Evolutionary conservation across 2,888 invertebrate species (phyloP).

Genomic region (Alitta virens): DNA sequence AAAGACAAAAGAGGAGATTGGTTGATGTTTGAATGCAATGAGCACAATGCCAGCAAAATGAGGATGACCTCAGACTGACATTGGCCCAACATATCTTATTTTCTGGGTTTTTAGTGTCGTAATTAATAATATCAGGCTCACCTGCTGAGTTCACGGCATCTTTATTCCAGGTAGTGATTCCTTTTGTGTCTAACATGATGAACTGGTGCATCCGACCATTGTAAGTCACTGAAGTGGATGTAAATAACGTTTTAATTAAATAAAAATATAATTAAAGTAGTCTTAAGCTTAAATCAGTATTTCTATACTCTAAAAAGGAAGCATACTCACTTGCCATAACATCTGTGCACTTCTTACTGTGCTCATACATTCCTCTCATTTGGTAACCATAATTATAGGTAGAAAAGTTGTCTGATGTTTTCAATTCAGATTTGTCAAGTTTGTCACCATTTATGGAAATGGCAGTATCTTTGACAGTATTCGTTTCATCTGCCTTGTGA

Average conservation of each 20-base stretch:
- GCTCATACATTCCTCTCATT: slow-evolving; percentile 43
- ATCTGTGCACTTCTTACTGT: slow-evolving; percentile 43
- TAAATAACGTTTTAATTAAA: too few species aligned
- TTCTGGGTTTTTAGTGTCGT: too few species aligned
- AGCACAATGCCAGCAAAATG: too few species aligned
- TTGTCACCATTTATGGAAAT: too few species aligned
- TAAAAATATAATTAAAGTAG: too few species aligned
- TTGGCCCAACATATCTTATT: too few species aligned
- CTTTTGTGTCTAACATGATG: slow-evolving; percentile 52
- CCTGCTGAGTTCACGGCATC: slow-evolving; percentile 35
- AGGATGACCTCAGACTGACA: too few species aligned
- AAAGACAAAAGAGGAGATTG: slow-evolving; percentile 23
- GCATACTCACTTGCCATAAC: slow-evolving; percentile 48
- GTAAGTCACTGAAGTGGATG: slow-evolving; percentile 13
- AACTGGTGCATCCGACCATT: slow-evolving; percentile 49
- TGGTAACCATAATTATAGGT: slow-evolving; percentile 45
- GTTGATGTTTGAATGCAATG: too few species aligned
- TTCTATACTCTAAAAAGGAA: neutral
- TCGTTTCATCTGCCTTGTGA: too few species aligned
- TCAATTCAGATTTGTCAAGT: too few species aligned
- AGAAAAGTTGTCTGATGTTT: slow-evolving; percentile 37
- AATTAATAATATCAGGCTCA: slow-evolving; percentile 18
- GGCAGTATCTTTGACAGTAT: too few species aligned
- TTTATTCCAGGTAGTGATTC: slow-evolving; percentile 51
- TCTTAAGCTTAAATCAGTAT: neutral